Base-by-base conservation (phyloP, 2,113 vertebrate species). In the Cheilinus undulatus region DNA sequence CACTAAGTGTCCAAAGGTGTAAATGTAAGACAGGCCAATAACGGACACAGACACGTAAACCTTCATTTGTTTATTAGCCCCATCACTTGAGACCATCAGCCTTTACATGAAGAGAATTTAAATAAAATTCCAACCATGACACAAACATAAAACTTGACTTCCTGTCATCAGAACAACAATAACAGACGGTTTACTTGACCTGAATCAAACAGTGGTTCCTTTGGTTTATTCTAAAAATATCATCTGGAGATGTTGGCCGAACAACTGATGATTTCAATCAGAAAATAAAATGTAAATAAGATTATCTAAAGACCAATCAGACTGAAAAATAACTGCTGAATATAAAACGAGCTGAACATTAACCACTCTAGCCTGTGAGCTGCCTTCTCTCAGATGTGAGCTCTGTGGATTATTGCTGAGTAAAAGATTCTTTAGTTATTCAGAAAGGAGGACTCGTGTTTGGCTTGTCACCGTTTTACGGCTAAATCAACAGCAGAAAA, bases 1-100 rank as follows among this genome's bases (percentile, higher is more conserved):
- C n/a, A n/a, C n/a, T n/a, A n/a, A n/a, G n/a, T n/a, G n/a, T n/a
- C n/a, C n/a, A n/a, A n/a, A n/a, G n/a, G n/a, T n/a, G n/a, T n/a
- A n/a, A n/a, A n/a, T n/a, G n/a, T n/a, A n/a, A n/a, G n/a, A n/a
- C n/a, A n/a, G n/a, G n/a, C n/a, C n/a, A n/a, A n/a, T n/a, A n/a
- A n/a, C n/a, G n/a, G n/a, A n/a, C n/a, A n/a, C n/a, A 7, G 4
- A 38, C 14, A 40, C 11, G 1, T 43, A 7, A 50, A 57, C n/a
- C 23, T 58, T 58, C 28, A 36, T 23, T 7, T 23, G 5, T 76
- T 68, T 76, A 61, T 68, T 62, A 54, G 17, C 40, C 69, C 19
- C 30, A 9, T 30, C 36, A 34, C 19, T 7, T 7, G 26, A 67
- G 38, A 54, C 17, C 15, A 28, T 27, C 49, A 43, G 20, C 43